These are phyloP conservation scores for Tragelaphus oryx DNA, from an alignment of 2,797 vertebrate genomes.

Conservation along the genomic window DNA sequence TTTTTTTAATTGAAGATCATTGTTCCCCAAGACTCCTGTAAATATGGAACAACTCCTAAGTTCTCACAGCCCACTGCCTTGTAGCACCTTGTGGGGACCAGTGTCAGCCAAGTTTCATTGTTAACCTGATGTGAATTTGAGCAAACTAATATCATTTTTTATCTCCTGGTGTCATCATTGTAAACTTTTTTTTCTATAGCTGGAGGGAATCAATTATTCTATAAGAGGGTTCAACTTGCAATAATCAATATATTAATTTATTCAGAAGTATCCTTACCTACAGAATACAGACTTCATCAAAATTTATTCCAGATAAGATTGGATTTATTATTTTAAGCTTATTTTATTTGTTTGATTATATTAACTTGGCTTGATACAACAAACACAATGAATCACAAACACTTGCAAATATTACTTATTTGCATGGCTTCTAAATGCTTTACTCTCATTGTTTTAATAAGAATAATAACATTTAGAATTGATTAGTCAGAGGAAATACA, in stretches of 20 bases:
- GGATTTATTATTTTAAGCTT: not conserved
- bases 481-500: not conserved
- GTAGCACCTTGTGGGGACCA: accelerated
- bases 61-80: not conserved
- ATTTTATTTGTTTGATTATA: not conserved
- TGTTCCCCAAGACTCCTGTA: not conserved
- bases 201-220: not conserved
- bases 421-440: not conserved
- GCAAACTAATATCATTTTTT: not conserved
- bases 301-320: not conserved
- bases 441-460: not conserved
- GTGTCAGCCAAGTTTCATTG: not conserved
- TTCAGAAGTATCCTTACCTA: not conserved
- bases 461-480: not conserved
- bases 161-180: not conserved
- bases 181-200: not conserved
- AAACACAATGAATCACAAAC: not conserved
- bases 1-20: not conserved
- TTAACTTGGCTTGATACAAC: not conserved
- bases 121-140: not conserved
- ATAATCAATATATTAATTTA: not conserved
- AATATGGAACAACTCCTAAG: not conserved
- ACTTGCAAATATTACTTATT: not conserved
- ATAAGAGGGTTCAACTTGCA: not conserved
- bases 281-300: not conserved